phyloP scores from a whole-genome alignment of 1,140 invertebrate species.

The Anastatus disparis region DNA sequence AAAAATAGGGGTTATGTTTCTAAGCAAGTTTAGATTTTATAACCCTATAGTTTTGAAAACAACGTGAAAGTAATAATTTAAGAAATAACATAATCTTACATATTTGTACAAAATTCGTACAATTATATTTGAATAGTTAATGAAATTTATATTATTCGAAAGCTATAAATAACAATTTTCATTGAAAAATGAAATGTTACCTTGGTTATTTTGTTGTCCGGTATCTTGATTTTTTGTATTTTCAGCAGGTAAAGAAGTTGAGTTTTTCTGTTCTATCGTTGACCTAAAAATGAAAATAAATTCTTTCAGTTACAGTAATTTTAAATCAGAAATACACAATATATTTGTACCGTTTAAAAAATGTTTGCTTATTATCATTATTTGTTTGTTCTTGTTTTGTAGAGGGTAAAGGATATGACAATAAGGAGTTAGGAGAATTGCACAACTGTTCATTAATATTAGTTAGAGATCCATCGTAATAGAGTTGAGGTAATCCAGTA shows the following conservation, averaged over 20 bases:
- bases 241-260: slow-evolving; percentile 67
- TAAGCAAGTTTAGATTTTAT: too few relatives aligned
- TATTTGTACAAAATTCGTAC: neutral
- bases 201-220: slow-evolving; percentile 70
- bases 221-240: slow-evolving; percentile 72
- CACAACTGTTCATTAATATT: slow-evolving; percentile 59
- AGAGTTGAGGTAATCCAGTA: slow-evolving; percentile 57
- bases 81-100: too few relatives aligned
- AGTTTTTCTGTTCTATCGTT: slow-evolving; percentile 71
- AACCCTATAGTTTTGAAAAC: too few relatives aligned
- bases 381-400: slow-evolving; percentile 64
- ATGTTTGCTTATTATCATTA: slow-evolving; percentile 58
- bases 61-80: too few relatives aligned
- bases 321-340: neutral
- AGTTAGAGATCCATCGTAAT: slow-evolving; percentile 55
- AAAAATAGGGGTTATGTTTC: slow-evolving; percentile 10
- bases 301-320: neutral
- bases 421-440: slow-evolving; percentile 55
- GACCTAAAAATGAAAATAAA: slow-evolving; percentile 63
- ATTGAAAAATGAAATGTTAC: slow-evolving; percentile 48
- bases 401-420: slow-evolving; percentile 60
- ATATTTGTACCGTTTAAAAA: slow-evolving; percentile 60
- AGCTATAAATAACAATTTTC: neutral
- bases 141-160: neutral
- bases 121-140: neutral